Conservation (phyloP, 2,113 vertebrate genomes). For the rat (Rattus norvegicus) region DNA sequence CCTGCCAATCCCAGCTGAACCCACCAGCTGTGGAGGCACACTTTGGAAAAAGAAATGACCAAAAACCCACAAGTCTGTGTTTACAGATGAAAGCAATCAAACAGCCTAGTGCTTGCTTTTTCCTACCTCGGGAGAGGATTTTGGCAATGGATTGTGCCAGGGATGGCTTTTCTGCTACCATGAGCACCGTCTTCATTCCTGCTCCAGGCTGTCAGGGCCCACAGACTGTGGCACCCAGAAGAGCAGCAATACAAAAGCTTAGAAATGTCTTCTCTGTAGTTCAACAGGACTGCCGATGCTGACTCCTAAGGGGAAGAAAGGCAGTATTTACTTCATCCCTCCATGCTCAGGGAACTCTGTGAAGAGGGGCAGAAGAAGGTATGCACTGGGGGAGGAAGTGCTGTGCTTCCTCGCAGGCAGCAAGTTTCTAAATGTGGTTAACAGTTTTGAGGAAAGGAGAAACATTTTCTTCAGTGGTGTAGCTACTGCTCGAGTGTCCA, state of each 20-base stretch:
- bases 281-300: not conserved
- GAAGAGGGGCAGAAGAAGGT: not conserved
- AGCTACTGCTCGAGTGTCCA: not conserved
- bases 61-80: accelerated
- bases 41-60: not conserved
- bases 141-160: conserved; percentile 97
- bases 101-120: accelerated
- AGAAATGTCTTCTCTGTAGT: not conserved
- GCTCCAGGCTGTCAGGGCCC: not conserved
- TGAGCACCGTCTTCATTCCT: conserved; percentile 94
- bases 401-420: not conserved
- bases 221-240: not conserved
- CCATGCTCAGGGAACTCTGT: not conserved
- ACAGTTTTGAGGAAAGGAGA: not conserved
- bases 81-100: not conserved
- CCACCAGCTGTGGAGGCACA: not conserved
- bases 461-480: not conserved
- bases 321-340: not conserved
- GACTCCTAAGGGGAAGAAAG: conserved; percentile 5
- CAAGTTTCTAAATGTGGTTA: not conserved
- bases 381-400: not conserved
- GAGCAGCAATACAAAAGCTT: not conserved
- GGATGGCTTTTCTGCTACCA: conserved; percentile 99
- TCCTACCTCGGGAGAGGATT: conserved; percentile 96
- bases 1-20: not conserved